Evolutionary conservation across 2,888 invertebrate species (phyloP).

Genomic region (Cenopis cana): DNA sequence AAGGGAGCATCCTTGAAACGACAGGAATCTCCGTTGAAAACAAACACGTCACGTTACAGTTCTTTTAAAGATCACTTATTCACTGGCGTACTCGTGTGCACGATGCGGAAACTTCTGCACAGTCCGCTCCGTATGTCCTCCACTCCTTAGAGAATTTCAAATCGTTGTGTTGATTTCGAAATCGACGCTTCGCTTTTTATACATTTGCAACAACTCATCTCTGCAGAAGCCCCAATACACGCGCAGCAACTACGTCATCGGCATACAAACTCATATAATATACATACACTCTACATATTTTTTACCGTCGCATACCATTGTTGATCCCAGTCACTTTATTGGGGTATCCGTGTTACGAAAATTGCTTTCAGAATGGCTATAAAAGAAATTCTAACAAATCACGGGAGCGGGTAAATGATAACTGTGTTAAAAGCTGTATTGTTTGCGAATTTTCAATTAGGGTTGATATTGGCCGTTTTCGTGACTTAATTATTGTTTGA

Average conservation of each 20-base stretch:
- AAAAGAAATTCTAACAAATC: constrained; percentile 58
- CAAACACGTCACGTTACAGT: constrained; percentile 57
- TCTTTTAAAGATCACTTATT: constrained; percentile 63
- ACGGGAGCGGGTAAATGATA: constrained; percentile 51
- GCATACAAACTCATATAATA: constrained; percentile 51
- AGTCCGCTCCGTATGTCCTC: constrained; percentile 72
- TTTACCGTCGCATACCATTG: constrained; percentile 72
- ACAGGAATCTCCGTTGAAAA: constrained; percentile 54
- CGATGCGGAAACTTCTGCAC: constrained; percentile 76
- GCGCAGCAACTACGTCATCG: constrained; percentile 55
- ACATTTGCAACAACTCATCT: constrained; percentile 80
- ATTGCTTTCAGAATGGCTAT: constrained; percentile 55
- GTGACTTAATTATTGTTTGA: constrained; percentile 33
- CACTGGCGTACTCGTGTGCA: constrained; percentile 63
- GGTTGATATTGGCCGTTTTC: constrained; percentile 35
- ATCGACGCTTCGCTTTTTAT: constrained; percentile 80
- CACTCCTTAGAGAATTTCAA: constrained; percentile 79
- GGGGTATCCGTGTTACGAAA: constrained; percentile 69
- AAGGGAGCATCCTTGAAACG: constrained; percentile 71
- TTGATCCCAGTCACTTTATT: constrained; percentile 68
- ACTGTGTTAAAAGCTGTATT: constrained; percentile 51
- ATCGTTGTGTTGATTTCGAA: constrained; percentile 84
- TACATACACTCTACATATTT: constrained; percentile 65
- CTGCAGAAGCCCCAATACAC: constrained; percentile 62
- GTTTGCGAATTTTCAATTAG: constrained; percentile 39